phyloP scores from a whole-genome alignment of 2,888 invertebrate species.

The Euproctis similis region DNA sequence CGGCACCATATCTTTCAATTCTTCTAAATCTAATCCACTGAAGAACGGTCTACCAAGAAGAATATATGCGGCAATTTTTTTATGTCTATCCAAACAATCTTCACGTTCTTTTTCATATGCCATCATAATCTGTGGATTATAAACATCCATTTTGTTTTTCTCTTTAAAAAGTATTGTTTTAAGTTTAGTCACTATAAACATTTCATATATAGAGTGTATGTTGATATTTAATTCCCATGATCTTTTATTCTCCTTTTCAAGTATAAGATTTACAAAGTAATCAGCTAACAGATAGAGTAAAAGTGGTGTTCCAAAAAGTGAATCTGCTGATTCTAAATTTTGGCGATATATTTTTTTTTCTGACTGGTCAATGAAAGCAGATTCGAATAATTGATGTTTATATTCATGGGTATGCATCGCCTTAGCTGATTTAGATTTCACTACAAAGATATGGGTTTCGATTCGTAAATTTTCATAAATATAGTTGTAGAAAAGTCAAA shows the following conservation, averaged over 20 bases:
- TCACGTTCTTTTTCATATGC: constrained; percentile 7
- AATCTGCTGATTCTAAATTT: too few relatives aligned
- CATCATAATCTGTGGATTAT: constrained; percentile 7
- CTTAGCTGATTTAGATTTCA: too few relatives aligned
- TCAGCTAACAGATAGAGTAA: constrained; percentile 11
- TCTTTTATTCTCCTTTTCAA: constrained; percentile 4
- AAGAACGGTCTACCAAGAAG: constrained; percentile 4
- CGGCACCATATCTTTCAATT: constrained; percentile 1
- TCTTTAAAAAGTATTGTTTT: constrained; percentile 13
- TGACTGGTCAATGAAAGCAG: too few relatives aligned
- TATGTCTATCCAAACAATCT: constrained; percentile 8
- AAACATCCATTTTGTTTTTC: constrained; percentile 11
- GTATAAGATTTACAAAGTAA: constrained; percentile 6
- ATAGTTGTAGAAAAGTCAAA: too few relatives aligned
- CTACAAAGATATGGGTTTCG: too few relatives aligned
- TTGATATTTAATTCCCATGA: constrained; percentile 7
- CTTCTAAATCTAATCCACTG: background rate
- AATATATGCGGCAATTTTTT: constrained; percentile 10
- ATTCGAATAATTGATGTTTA: too few relatives aligned
- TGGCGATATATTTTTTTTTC: too few relatives aligned
- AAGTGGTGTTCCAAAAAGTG: constrained; percentile 6
- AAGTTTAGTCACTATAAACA: constrained; percentile 12
- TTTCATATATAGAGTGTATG: constrained; percentile 8
- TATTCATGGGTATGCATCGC: too few relatives aligned
- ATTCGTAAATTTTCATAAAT: too few relatives aligned